Evolutionary conservation across 2,888 invertebrate species (phyloP), one percentile per base, ranked within the genome.

Genomic region (Scrobipalpa atriplicella): DNA sequence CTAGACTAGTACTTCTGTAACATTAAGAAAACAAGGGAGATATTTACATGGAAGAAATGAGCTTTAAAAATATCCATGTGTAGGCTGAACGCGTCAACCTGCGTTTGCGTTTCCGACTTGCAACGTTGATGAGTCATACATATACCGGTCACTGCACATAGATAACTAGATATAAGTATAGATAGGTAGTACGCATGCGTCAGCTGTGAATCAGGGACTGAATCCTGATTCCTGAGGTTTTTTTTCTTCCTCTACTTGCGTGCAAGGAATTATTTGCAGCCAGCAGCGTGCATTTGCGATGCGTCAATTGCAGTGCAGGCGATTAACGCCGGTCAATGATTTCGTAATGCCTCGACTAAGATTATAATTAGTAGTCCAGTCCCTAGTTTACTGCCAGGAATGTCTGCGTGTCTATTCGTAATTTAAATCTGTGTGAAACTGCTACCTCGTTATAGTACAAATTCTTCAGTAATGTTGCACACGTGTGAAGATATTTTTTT

Each of bases 201-300:
- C 64, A 64, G 56, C 64, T 64, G 54, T 64, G 64, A 64, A 64
- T 64, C 64, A 64, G 64, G 64, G 56, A n/a, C 29, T 8, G 10
- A 8, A 52, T 41, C 64, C 54, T 18, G 64, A 11, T 13, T 36
- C n/a, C n/a, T n/a, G n/a, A n/a, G n/a, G n/a, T n/a, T 52, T 54
- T 56, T 62, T 13, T 56, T 62, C 62, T 41, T 9, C 52, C 19
- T 62, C 39, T 43, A 16, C 58, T 38, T 38, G 38, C 36, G 38
- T 58, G 58, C 58, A 58, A 58, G 38, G 36, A 58, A 58, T 41
- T 60, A 66, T 61, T 62, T 54, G 18, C 41, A 62, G 66, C 43
- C n/a, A 56, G 19, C n/a, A 56, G 19, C 43, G 56, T 67, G 63
- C 66, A 58, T 19, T 64, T n/a, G 56, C 38, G 43, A 63, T 66